A percentile compares a stretch with the other conserved stretches of the same genome.
These are phyloP conservation scores for Syrphus vitripennis DNA, from an alignment of 2,888 invertebrate species.

Conservation along the genomic window DNA sequence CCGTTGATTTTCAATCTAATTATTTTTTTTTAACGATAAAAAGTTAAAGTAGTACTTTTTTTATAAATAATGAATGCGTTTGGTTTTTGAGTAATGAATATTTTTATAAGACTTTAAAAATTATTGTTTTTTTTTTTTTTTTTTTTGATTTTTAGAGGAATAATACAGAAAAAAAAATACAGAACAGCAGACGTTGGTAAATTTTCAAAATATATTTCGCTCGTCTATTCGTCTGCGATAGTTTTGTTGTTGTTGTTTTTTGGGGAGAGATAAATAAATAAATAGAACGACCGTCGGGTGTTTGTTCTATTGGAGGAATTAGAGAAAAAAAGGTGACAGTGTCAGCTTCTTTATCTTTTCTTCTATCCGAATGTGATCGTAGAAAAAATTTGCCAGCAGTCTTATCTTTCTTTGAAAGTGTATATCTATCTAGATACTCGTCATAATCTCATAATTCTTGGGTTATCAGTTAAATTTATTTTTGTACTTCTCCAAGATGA, in stretches of 20 bases:
- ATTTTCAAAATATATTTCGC: constrained; percentile 47
- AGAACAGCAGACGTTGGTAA: constrained; percentile 38
- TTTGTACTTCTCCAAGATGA: neutral
- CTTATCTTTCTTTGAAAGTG: constrained; percentile 44
- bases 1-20: constrained; percentile 41
- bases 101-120: constrained; percentile 15
- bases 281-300: constrained; percentile 63
- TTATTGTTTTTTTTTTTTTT: constrained; percentile 9
- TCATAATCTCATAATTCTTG: constrained; percentile 25
- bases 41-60: constrained; percentile 36
- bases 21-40: constrained; percentile 45
- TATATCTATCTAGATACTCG: constrained; percentile 7
- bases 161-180: constrained; percentile 21
- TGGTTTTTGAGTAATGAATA: neutral
- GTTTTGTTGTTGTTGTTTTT: constrained; percentile 45
- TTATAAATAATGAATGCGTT: constrained; percentile 21
- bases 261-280: constrained; percentile 47
- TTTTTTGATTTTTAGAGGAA: constrained; percentile 1
- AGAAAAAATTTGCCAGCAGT: constrained; percentile 37
- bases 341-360: constrained; percentile 55
- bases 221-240: constrained; percentile 61
- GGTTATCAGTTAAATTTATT: constrained; percentile 46
- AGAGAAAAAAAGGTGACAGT: constrained; percentile 19
- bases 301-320: constrained; percentile 22
- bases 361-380: constrained; percentile 49